A percentile compares a stretch with the other conserved stretches of the same genome.
Evolutionary conservation across 1,140 invertebrate species (phyloP).

Genomic region (Hydropsyche tenuis): DNA sequence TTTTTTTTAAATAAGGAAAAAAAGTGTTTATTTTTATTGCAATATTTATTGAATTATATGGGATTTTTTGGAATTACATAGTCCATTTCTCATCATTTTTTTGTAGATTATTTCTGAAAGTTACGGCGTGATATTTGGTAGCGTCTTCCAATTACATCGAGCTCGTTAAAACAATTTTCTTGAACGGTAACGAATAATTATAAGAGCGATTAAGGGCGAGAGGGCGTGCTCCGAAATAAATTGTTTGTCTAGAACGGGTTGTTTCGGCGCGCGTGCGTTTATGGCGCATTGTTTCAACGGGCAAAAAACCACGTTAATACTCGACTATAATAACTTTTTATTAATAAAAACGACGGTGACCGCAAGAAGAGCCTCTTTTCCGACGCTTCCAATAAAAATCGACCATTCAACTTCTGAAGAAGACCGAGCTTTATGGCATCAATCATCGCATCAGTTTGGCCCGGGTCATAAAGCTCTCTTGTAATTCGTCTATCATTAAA

Average conservation of each 20-base stretch:
- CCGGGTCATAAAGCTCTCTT: constrained; percentile 45
- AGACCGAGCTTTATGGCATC: constrained; percentile 49
- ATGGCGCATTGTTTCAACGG: constrained; percentile 46
- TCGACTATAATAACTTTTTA: neutral
- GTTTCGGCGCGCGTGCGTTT: constrained; percentile 46
- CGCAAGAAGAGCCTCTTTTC: constrained; percentile 41
- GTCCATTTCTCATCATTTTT: too few relatives aligned
- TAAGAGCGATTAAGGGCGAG: constrained; percentile 17
- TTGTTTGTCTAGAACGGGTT: constrained; percentile 50
- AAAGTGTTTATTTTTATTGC: too few relatives aligned
- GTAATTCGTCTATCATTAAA: constrained; percentile 50
- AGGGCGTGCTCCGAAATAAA: constrained; percentile 48
- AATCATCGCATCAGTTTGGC: constrained; percentile 46
- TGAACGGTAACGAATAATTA: constrained; percentile 26
- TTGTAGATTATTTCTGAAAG: too few relatives aligned
- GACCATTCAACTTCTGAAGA: constrained; percentile 45
- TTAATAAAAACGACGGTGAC: constrained; percentile 17
- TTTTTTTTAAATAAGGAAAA: too few relatives aligned
- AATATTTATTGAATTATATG: too few relatives aligned
- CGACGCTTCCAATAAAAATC: constrained; percentile 26
- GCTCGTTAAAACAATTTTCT: constrained; percentile 28
- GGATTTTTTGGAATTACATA: too few relatives aligned
- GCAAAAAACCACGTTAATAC: too few relatives aligned
- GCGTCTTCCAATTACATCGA: constrained; percentile 21
- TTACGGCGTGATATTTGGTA: neutral